Percentiles rank a stretch among this genome's conserved stretches.
These are phyloP conservation scores for Synergus umbraculus DNA, from an alignment of 2,888 invertebrate genomes.

Conservation along the genomic window DNA sequence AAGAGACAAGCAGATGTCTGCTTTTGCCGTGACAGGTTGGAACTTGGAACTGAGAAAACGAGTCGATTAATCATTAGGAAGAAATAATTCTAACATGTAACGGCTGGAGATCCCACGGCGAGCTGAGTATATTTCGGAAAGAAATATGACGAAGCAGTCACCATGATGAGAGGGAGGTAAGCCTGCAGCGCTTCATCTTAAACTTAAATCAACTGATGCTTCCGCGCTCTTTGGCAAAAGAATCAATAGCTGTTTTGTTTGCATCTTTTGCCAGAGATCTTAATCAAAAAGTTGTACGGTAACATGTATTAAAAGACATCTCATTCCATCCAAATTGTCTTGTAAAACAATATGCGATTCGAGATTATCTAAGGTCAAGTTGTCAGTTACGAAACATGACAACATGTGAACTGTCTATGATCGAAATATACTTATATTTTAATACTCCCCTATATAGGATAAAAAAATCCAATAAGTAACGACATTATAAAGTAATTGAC, in stretches of 20 bases:
- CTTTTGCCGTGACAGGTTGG: not conserved
- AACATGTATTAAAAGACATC: not conserved
- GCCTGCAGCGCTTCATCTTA: not conserved
- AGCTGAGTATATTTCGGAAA: slow-evolving; percentile 14
- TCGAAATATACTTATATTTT: no score
- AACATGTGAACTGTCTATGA: no score
- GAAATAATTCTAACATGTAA: slow-evolving; percentile 29
- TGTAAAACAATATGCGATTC: slow-evolving; percentile 1
- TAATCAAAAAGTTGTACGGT: slow-evolving; percentile 16
- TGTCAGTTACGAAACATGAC: not conserved
- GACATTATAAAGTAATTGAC: no score
- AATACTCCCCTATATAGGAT: no score
- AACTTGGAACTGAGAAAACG: not conserved
- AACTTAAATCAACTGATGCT: not conserved
- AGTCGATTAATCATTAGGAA: slow-evolving; percentile 28
- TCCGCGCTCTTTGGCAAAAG: slow-evolving; percentile 9
- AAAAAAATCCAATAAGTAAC: not conserved
- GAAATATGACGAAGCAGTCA: slow-evolving; percentile 35
- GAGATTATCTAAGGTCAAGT: not conserved
- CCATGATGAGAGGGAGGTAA: not conserved
- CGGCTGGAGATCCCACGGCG: slow-evolving; percentile 22
- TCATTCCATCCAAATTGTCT: slow-evolving; percentile 5
- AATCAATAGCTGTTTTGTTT: slow-evolving; percentile 29
- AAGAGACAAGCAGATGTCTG: slow-evolving; percentile 8
- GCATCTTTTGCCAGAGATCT: slow-evolving; percentile 26